Percentiles rank a stretch among this genome's conserved stretches.
Evolutionary conservation across 64 coral and sea anemone species (phyloP).

Genomic region (Trachythela sp.): DNA sequence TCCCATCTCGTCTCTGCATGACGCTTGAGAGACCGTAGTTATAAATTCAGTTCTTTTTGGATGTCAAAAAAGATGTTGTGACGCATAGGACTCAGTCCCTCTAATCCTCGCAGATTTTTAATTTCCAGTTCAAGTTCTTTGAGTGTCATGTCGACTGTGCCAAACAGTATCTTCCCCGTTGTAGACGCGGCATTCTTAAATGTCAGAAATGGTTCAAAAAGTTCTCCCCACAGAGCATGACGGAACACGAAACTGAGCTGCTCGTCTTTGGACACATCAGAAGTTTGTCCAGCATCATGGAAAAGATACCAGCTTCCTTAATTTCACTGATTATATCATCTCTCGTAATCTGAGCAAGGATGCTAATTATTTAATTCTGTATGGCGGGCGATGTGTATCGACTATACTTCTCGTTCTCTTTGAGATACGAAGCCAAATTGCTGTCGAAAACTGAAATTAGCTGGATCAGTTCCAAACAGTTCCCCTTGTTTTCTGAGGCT

Average conservation of each 20-base stretch:
- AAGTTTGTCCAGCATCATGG: not conserved
- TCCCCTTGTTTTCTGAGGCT: not conserved
- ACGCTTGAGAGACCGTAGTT: too few species aligned
- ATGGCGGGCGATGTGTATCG: not conserved
- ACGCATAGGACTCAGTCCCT: too few species aligned
- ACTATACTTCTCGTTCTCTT: not conserved
- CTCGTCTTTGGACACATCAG: not conserved
- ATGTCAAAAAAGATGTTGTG: too few species aligned
- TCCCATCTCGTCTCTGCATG: too few species aligned
- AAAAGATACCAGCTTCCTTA: not conserved
- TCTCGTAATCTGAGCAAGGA: not conserved
- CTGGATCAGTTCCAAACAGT: not conserved
- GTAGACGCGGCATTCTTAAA: too few species aligned
- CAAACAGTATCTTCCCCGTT: too few species aligned
- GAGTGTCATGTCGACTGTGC: too few species aligned
- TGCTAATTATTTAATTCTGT: not conserved
- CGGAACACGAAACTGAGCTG: not conserved
- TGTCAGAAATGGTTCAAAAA: not conserved
- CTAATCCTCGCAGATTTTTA: too few species aligned
- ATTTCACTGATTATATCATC: not conserved
- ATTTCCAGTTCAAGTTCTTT: too few species aligned
- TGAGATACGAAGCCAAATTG: not conserved
- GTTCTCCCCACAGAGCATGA: not conserved
- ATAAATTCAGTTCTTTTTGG: too few species aligned
- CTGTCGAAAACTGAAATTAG: not conserved